phyloP scores from a whole-genome alignment of 37 sponge, comb jelly and placozoan genomes.

The Petrosia ficiformis region DNA sequence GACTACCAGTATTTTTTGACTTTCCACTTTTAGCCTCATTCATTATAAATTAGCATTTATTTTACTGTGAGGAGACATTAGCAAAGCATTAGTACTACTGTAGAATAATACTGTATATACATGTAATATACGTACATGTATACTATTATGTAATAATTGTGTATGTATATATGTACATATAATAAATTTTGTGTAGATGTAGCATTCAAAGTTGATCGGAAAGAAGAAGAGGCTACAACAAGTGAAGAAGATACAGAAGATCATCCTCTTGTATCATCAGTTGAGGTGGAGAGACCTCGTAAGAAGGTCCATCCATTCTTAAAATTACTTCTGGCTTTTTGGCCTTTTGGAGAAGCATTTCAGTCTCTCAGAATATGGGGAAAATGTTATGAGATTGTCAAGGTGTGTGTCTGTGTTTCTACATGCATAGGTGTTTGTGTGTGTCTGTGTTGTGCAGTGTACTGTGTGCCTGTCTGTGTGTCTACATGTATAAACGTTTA shows the following conservation, averaged over 20 bases:
- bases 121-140: too few relatives aligned
- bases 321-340: slow-evolving; percentile 37
- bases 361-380: slow-evolving; percentile 17
- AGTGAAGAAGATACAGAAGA: background rate
- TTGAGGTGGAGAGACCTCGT: background rate
- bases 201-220: background rate
- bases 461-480: background rate
- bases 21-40: too few relatives aligned
- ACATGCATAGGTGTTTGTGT: background rate
- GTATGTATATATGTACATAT: too few relatives aligned
- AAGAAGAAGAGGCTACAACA: background rate
- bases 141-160: too few relatives aligned
- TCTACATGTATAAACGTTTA: background rate
- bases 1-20: too few relatives aligned
- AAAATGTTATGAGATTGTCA: slow-evolving; percentile 55
- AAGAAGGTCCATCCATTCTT: slow-evolving; percentile 48
- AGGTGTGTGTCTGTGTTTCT: too few relatives aligned
- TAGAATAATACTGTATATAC: too few relatives aligned
- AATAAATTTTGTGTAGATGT: too few relatives aligned
- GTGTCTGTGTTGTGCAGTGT: too few relatives aligned
- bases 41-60: too few relatives aligned
- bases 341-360: slow-evolving; percentile 64
- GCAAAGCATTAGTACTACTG: too few relatives aligned
- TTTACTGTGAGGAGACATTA: too few relatives aligned
- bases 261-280: background rate